Percentiles rank a stretch among this genome's conserved stretches.
phyloP scores from a whole-genome alignment of 2,797 vertebrate genomes.

The Bovichtus variegatus region DNA sequence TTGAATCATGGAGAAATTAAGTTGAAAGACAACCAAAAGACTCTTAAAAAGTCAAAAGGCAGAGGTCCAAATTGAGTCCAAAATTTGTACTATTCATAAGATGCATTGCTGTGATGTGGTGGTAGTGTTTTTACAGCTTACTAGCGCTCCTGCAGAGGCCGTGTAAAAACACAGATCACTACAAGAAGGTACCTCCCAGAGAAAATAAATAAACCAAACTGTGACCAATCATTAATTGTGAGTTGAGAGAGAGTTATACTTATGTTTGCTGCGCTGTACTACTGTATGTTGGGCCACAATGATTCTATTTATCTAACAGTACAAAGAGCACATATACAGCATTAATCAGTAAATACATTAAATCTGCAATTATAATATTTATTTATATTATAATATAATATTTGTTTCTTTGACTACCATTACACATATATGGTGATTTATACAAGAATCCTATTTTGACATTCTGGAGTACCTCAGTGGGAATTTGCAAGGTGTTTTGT shows the following conservation, averaged over 20 bases:
- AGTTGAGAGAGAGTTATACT: slow-evolving; percentile 25
- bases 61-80: slow-evolving; percentile 9
- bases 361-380: slow-evolving; percentile 17
- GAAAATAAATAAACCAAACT: slow-evolving; percentile 56
- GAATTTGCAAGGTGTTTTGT: slow-evolving; percentile 7
- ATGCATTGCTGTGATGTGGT: slow-evolving; percentile 50
- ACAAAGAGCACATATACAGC: slow-evolving; percentile 6
- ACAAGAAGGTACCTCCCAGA: slow-evolving; percentile 55
- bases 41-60: background rate
- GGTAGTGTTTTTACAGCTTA: slow-evolving; percentile 55
- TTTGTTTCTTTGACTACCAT: background rate
- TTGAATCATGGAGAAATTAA: background rate
- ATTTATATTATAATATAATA: no score
- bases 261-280: slow-evolving; percentile 17
- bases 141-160: slow-evolving; percentile 43
- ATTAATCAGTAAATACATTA: slow-evolving; percentile 16
- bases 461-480: background rate
- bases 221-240: slow-evolving; percentile 51
- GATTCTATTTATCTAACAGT: slow-evolving; percentile 17
- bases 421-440: slow-evolving; percentile 16
- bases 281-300: slow-evolving; percentile 14
- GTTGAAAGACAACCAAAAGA: slow-evolving; percentile 3
- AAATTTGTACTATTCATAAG: slow-evolving; percentile 41
- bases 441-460: background rate
- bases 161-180: slow-evolving; percentile 56